Evolutionary conservation across 2,888 invertebrate species (phyloP).

Genomic region (Amphiduros pacificus): DNA sequence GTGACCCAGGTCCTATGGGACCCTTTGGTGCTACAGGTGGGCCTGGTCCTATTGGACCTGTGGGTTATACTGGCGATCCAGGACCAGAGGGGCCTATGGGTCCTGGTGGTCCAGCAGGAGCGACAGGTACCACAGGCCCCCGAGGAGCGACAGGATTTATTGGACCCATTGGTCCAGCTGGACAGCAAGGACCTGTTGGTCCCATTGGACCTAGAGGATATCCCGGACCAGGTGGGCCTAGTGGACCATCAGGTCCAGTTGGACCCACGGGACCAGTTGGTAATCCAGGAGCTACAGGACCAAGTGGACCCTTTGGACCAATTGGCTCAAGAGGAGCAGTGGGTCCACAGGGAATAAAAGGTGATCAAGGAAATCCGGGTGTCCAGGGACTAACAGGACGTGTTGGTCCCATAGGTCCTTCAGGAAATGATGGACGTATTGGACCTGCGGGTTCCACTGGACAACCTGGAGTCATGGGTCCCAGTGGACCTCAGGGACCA

Average conservation of each 20-base stretch:
- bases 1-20: slow-evolving; percentile 17
- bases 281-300: neutral
- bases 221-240: neutral
- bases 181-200: slow-evolving; percentile 3
- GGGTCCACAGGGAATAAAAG: slow-evolving; percentile 26
- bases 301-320: slow-evolving; percentile 21
- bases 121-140: neutral
- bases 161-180: slow-evolving; percentile 18
- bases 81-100: slow-evolving; percentile 15
- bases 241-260: slow-evolving; percentile 5
- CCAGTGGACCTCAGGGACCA: slow-evolving; percentile 12
- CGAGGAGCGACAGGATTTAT: slow-evolving; percentile 7
- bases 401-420: slow-evolving; percentile 18
- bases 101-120: neutral
- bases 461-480: neutral
- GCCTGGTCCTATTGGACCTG: neutral
- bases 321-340: slow-evolving; percentile 19
- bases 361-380: slow-evolving; percentile 11
- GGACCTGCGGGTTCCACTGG: slow-evolving; percentile 19
- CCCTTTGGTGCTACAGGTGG: slow-evolving; percentile 9
- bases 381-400: slow-evolving; percentile 1
- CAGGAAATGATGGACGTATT: slow-evolving; percentile 7
- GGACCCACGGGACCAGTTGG: slow-evolving; percentile 13
- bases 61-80: neutral
- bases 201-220: neutral